Conservation (phyloP, 2,113 vertebrate species). For the Patagioenas fasciata region DNA sequence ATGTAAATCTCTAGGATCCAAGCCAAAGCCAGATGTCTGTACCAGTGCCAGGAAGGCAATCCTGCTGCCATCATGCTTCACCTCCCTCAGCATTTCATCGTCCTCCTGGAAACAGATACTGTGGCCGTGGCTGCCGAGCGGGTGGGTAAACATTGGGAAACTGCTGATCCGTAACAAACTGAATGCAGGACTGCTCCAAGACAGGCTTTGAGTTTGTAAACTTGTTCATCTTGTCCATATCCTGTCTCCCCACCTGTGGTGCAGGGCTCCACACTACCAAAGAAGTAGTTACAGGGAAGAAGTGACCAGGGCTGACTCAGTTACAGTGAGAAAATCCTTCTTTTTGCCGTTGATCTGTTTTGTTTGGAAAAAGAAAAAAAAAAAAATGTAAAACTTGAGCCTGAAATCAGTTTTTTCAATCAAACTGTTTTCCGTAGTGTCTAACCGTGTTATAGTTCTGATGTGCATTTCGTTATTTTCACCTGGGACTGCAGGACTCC, state of each 20-base stretch:
- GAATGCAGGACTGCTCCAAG: neutral
- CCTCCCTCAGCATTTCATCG: neutral
- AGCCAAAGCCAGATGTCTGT: neutral
- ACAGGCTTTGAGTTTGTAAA: neutral
- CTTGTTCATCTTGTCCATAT: neutral
- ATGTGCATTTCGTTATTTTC: neutral
- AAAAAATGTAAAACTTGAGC: neutral
- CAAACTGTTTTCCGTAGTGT: neutral
- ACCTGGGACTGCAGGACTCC: neutral
- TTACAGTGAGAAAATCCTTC: accelerated
- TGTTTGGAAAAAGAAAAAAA: neutral
- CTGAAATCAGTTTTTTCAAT: neutral
- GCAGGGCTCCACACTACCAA: too few species aligned
- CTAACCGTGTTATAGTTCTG: neutral
- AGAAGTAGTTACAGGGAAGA: neutral
- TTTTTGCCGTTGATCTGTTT: neutral
- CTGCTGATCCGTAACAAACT: neutral
- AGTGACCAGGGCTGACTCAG: accelerated
- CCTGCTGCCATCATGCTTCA: neutral
- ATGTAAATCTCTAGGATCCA: neutral
- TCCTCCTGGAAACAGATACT: neutral
- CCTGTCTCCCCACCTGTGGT: neutral
- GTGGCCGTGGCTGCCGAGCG: neutral
- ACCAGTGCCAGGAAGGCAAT: neutral
- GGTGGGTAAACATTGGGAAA: neutral